These are phyloP conservation scores for Hipposideros larvatus DNA, from an alignment of 2,797 vertebrate genomes.

Conservation along the genomic window DNA sequence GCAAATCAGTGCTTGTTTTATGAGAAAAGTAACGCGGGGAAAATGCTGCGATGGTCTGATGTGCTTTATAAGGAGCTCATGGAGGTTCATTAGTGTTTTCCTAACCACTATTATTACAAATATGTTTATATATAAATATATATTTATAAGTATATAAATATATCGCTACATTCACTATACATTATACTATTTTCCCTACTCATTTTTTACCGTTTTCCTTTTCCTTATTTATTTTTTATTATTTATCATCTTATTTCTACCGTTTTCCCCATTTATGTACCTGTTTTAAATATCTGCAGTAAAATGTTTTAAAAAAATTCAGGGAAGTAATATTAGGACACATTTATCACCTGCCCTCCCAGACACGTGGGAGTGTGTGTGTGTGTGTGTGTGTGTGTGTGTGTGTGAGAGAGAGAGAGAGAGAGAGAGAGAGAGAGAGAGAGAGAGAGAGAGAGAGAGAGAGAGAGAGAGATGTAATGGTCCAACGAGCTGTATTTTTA, in stretches of 20 bases:
- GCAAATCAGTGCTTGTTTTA: rapidly evolving
- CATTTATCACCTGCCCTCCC: not conserved
- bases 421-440: too few species aligned
- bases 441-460: too few species aligned
- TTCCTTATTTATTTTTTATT: not conserved
- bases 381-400: not conserved
- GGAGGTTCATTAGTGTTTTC: rapidly evolving
- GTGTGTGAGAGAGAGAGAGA: too few species aligned
- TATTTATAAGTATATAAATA: too few species aligned
- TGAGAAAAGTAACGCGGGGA: rapidly evolving
- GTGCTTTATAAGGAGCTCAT: not conserved
- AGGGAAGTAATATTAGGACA: not conserved
- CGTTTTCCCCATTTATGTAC: too few species aligned
- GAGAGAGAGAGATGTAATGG: too few species aligned
- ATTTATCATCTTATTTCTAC: not conserved
- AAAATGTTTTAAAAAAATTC: not conserved
- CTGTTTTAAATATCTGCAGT: too few species aligned
- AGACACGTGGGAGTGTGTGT: not conserved
- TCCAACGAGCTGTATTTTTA: too few species aligned
- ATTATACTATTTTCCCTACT: too few species aligned
- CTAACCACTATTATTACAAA: rapidly evolving
- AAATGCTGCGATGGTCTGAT: rapidly evolving
- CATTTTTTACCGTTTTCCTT: not conserved
- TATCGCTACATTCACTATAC: too few species aligned
- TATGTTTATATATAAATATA: rapidly evolving